Base-by-base conservation (phyloP, 2,888 invertebrate genomes). In the Myopa tessellatipennis region DNA sequence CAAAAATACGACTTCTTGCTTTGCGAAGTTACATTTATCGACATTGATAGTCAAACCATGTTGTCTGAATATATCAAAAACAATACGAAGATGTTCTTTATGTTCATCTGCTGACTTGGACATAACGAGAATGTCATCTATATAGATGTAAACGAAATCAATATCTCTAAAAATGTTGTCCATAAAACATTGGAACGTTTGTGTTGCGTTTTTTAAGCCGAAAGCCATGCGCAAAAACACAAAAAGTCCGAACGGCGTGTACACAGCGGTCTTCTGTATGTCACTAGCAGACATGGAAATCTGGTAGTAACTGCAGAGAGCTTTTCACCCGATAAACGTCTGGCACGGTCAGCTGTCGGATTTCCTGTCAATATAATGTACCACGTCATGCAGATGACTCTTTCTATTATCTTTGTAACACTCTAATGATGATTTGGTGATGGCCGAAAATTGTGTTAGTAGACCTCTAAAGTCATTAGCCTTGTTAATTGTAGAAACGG, bases 151-250 rank as follows among this genome's bases (percentile, higher is more conserved):
- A 4, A 77, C 78, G 74, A 87, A 83, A 45, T 83, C 83, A 1
- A 84, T 52, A 14, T 77, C 83, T 50, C 80, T n/a, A 81, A 65
- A 14, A 84, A 81, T 26, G 80, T 77, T 38, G 74, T 88, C 81
- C 75, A 88, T 85, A 70, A 86, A 85, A 0, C 86, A 78, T 74
- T 87, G 85, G 77, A 88, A 89, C 0, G 86, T 86, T 70, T 86
- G 85, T 2, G 83, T 84, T 6, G 86, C 85, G 75, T 87, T 88
- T 0, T 84, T 85, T 84, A 16, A 83, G 75, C 68, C 76, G 50
- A 80, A 79, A 12, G 72, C 45, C 86, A 87, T 87, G 6, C 61
- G 40, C 0, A 79, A 14, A 74, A 82, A 86, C 77, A 87, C 87
- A 69, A 83, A 87, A 0, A 87, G 76, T 1, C 86, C 87, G 76